Base-by-base conservation (phyloP, 2,113 vertebrate species). In the Podilymbus podiceps region DNA sequence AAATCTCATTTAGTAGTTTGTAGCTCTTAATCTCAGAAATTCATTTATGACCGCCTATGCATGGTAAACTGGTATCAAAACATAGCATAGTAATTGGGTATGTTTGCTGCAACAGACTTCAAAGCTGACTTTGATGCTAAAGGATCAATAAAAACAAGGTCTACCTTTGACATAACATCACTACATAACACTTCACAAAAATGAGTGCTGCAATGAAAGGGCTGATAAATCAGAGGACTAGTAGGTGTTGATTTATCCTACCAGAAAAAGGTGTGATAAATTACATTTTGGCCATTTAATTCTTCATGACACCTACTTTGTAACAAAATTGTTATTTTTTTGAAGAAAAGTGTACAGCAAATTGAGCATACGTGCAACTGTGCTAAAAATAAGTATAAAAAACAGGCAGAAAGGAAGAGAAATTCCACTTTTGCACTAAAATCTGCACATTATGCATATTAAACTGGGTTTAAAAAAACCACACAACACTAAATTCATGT, bases 61-160 rank as follows among this genome's bases (percentile, higher is more conserved):
- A 86, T 72, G 15, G 62, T 85, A 53, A 83, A 47, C 12, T 11
- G 42, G 50, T 73, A 44, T 58, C 83, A 47, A 28, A 28, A 4
- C n/a, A 50, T 7, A 55, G 66, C 35, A 22, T 63, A 42, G 25
- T 71, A 90, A 93, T 15, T 90, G 80, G 44, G 47, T 59, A 38
- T 1, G 0, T 21, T 85, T 16, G 73, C 68, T 75, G 40, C 27
- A 87, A 62, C 62, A 46, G 76, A 69, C 84, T 78, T 55, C 58
- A 94, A 95, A 95, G 66, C 35, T 22, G 49, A 17, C 55, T 71
- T 19, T 2, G 56, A 71, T 44, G 19, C 68, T 60, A 50, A 83
- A 64, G 64, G 47, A 93, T 71, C 89, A 67, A 5, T 56, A 84
- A 88, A 86, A 95, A 96, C 89, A 95, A 95, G 77, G 92, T 79